Percentiles rank a stretch among this genome's conserved stretches.
phyloP scores from a whole-genome alignment of 1,140 invertebrate species.

The Propsilocerus akamusi region DNA sequence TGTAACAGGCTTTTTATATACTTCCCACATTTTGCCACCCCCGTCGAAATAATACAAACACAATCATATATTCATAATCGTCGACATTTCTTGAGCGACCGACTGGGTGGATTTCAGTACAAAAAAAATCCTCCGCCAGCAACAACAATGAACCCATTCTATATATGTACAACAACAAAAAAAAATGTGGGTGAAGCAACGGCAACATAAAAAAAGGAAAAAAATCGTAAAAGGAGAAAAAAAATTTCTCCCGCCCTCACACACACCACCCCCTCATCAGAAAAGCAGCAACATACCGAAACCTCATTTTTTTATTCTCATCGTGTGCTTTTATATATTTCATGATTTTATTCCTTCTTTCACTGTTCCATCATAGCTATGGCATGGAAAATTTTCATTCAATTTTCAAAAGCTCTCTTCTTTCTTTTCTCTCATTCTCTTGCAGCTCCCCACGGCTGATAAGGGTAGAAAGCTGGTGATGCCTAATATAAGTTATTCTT shows the following conservation, averaged over 20 bases:
- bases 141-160: background rate
- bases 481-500: background rate
- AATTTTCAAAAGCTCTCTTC: background rate
- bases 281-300: background rate
- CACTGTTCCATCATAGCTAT: background rate
- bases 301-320: constrained; percentile 1
- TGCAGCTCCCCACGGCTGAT: background rate
- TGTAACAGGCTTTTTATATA: constrained; percentile 1
- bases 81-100: background rate
- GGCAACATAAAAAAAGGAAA: background rate
- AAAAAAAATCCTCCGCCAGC: background rate
- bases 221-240: background rate
- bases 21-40: background rate
- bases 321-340: constrained; percentile 1
- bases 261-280: background rate
- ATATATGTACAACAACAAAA: background rate
- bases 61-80: constrained; percentile 2
- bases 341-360: background rate
- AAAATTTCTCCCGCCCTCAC: background rate
- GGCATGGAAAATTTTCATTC: background rate
- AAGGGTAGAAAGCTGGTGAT: too few relatives aligned
- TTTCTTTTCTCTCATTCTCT: background rate
- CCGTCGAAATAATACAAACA: background rate
- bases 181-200: background rate
- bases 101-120: background rate